Base-by-base conservation (phyloP, 2,797 vertebrate genomes). In the Merluccius polli region DNA sequence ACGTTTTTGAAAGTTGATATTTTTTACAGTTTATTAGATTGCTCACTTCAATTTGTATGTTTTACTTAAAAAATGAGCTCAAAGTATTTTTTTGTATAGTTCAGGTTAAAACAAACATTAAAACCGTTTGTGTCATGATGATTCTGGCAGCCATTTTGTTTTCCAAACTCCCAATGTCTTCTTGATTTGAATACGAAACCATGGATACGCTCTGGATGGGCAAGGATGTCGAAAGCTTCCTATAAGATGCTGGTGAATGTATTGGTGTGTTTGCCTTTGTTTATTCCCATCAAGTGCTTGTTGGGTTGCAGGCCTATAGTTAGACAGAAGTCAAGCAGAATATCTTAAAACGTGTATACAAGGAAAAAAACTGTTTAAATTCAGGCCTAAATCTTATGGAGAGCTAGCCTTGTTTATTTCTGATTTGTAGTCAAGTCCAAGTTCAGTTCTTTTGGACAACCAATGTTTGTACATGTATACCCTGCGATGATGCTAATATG, bases 381-480 rank as follows among this genome's bases (percentile, higher is more conserved):
- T 36, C 76, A 90, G 78, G 82, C 86, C 80, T 74, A 84, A 69
- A 18, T 83, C 85, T 75, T 81, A 79, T 78, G 72, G 80, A 88
- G 81, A 85, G 74, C 77, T 79, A 33, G 77, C 85, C 74, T 69
- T 69, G 67, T 80, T 84, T 78, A 85, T 79, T 85, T 86, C 78
- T 82, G 80, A 88, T 87, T 84, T 86, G 84, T 91, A 83, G 89
- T 90, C 86, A 84, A 86, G 89, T 92, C 87, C 84, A 88, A 84
- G 87, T 90, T 93, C 77, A 32, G 90, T 91, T 91, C 90, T 92
- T 91, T 93, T 91, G 85, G 83, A 89, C 77, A 88, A 85, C 85
- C 87, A 85, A 82, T 38, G 81, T 94, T 93, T 93, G 86, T 93
- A 91, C 90, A 90, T 89, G 88, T 93, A 90, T 90, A 89, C 79